A percentile compares a stretch with the other conserved stretches of the same genome.
phyloP scores from a whole-genome alignment of 2,797 vertebrate species.

The Sebastes minor region DNA sequence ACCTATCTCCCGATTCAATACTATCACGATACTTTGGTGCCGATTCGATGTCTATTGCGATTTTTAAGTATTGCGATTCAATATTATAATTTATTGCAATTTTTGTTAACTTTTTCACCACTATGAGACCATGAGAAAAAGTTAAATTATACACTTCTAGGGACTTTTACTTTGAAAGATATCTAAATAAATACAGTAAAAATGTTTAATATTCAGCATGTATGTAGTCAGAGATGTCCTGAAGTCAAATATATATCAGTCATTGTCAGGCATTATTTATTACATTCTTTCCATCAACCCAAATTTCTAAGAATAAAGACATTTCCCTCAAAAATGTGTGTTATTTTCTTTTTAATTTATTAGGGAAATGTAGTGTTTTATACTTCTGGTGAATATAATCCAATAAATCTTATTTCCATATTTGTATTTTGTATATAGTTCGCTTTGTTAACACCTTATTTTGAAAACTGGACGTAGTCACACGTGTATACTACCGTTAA shows the following conservation, averaged over 20 bases:
- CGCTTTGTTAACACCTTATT: no score
- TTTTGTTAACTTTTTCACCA: neutral
- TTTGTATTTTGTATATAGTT: no score
- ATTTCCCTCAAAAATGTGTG: neutral
- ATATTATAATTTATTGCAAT: neutral
- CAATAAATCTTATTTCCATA: neutral
- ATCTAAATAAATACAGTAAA: neutral
- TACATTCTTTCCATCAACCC: fast-evolving
- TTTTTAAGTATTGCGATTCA: no score
- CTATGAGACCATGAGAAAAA: neutral
- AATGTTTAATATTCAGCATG: no score
- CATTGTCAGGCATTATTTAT: neutral
- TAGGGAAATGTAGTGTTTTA: neutral
- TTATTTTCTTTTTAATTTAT: no score
- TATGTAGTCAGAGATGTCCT: no score
- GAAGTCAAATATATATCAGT: no score
- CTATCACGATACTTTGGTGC: neutral
- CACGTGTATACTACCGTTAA: neutral
- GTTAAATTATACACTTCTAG: neutral
- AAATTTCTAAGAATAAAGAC: neutral
- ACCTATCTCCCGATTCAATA: fast-evolving
- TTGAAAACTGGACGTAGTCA: neutral
- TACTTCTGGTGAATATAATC: neutral
- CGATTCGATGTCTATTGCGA: neutral
- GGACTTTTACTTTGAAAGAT: neutral